phyloP scores from a whole-genome alignment of 2,888 invertebrate genomes.

The Alcis repandata region DNA sequence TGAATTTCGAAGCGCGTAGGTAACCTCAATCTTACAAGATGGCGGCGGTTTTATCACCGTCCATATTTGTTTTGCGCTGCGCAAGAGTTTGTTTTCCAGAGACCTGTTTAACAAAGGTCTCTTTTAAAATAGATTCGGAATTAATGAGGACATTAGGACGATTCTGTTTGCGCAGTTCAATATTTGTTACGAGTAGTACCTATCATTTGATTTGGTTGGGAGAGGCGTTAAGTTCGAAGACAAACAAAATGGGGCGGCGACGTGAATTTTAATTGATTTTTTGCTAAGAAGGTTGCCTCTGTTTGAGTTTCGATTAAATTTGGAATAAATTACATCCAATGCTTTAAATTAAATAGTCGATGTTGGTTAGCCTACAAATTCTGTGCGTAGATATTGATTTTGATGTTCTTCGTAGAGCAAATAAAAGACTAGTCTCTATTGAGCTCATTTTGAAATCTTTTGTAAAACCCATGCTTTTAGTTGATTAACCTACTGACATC shows the following conservation, averaged over 20 bases:
- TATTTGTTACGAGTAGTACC: conserved; percentile 42
- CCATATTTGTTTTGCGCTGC: conserved; percentile 80
- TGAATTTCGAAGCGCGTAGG: conserved; percentile 71
- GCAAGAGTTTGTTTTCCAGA: conserved; percentile 82
- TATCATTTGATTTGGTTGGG: conserved; percentile 45
- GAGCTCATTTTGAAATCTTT: too few relatives aligned
- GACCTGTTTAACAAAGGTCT: conserved; percentile 80
- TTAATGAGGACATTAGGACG: conserved; percentile 73
- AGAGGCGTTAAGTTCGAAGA: conserved; percentile 53
- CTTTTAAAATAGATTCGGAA: conserved; percentile 66
- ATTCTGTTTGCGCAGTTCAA: conserved; percentile 54
- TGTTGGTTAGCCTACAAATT: not conserved
- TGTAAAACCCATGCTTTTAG: too few relatives aligned
- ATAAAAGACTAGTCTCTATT: not conserved
- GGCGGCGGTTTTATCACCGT: conserved; percentile 79
- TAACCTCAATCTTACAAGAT: conserved; percentile 83
- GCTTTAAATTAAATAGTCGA: not conserved
- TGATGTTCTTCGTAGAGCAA: too few relatives aligned
- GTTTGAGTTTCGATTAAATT: conserved; percentile 14
- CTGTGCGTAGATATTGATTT: too few relatives aligned
- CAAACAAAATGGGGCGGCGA: conserved; percentile 50
- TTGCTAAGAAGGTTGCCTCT: conserved; percentile 20
- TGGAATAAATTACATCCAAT: conserved; percentile 17
- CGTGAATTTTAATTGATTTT: conserved; percentile 48
- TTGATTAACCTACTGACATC: conserved; percentile 1